Percentiles rank a stretch among this genome's conserved stretches.
phyloP scores from a whole-genome alignment of 2,113 vertebrate genomes.

The Cepphus grylle region DNA sequence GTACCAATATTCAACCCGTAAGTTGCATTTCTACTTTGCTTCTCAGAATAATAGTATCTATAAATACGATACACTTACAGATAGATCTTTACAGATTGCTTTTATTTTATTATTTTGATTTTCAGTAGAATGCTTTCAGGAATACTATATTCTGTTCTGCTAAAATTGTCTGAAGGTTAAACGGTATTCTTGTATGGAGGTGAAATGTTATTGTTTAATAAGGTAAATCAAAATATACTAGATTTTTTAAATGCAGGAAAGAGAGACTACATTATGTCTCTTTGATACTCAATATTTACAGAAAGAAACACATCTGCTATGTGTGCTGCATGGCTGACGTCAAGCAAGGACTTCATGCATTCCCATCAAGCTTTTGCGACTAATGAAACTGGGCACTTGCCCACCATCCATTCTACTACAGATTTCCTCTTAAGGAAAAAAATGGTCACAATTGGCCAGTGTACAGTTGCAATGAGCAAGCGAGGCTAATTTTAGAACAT shows the following conservation, averaged over 20 bases:
- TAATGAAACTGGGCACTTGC: neutral
- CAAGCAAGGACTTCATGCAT: neutral
- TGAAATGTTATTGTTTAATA: neutral
- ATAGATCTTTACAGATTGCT: neutral
- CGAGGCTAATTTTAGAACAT: slow-evolving; percentile 4
- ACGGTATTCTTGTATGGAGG: neutral
- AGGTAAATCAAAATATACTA: neutral
- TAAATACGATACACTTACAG: neutral
- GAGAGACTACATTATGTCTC: neutral
- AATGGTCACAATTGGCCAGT: neutral
- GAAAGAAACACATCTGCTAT: neutral
- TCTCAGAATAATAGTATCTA: neutral
- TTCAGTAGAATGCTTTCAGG: neutral
- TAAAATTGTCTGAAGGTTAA: neutral
- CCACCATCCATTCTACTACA: neutral
- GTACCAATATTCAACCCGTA: neutral
- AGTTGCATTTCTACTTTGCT: neutral
- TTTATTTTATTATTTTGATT: neutral
- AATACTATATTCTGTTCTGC: neutral
- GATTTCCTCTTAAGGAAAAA: slow-evolving; percentile 17
- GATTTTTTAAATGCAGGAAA: neutral
- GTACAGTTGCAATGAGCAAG: neutral
- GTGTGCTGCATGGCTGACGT: neutral
- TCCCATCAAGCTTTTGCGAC: neutral
- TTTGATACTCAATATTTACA: neutral